Evolutionary conservation across 2,797 vertebrate genomes (phyloP), one percentile per base, ranked within the genome.

Genomic region (Chloroceryle amazona): DNA sequence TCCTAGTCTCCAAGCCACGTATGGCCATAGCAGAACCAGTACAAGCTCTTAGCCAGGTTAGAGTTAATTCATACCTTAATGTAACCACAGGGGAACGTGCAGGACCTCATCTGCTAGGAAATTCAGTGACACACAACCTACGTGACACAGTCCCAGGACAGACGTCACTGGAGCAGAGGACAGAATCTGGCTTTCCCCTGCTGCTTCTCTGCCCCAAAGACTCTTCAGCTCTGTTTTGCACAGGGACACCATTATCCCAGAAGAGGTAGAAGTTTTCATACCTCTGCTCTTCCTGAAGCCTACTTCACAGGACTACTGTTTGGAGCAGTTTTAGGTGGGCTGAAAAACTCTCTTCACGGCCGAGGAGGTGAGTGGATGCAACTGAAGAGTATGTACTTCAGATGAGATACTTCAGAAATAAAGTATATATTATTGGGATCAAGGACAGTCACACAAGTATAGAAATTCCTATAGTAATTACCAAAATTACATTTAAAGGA

Each of bases 21-120:
- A 54, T 0, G 1, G 21, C 9, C 33, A 52, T 0, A 67, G 28
- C 10, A 89, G 62, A 79, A 42, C 2, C 49, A 72, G 3, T 23
- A 44, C 73, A 80, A 65, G 4, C 25, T n/a, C 23, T 84, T 28
- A 68, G 18, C 4, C 17, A 52, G 33, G 18, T 46, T 49, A 58
- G 14, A 75, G 29, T 6, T 35, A 58, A 31, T 39, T 74, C 54
- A 29, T 61, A 42, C 51, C 31, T 42, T 33, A 29, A 58, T 29
- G 7, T 20, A 75, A 46, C 21, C 54, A 58, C 0, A 63, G 16
- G 31, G 78, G 55, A 88, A 66, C 3, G 81, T 2, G 31, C 41
- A 71, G 39, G 10, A 62, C 11, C 37, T 39, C 37, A 39, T 39
- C 37, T 39, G 8, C 20, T 26, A 57, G 31, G 23, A 31, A 6